phyloP scores from a whole-genome alignment of 2,888 invertebrate species.

The Pterostichus niger region DNA sequence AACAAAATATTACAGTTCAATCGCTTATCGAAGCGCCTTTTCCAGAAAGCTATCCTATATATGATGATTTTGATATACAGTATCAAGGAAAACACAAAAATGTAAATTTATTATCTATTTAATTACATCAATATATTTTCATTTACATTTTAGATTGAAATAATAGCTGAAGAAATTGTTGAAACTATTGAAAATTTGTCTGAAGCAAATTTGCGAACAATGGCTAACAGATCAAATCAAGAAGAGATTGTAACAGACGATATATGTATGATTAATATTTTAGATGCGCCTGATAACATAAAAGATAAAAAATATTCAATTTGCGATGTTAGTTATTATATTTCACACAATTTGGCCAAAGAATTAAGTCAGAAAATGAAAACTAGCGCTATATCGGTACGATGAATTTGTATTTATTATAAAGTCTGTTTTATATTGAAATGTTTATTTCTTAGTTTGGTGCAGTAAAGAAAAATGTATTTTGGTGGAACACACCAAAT shows the following conservation, averaged over 20 bases:
- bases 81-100: constrained; percentile 21
- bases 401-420: neutral
- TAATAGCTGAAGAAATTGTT: neutral
- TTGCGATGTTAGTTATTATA: neutral
- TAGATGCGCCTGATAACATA: neutral
- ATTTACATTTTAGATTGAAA: constrained; percentile 4
- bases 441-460: constrained; percentile 21
- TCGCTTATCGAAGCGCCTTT: neutral
- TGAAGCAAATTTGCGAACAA: neutral
- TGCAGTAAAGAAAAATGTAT: constrained; percentile 34
- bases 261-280: constrained; percentile 14
- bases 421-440: neutral
- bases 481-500: constrained; percentile 33
- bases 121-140: neutral
- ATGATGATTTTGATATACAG: constrained; percentile 40
- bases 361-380: constrained; percentile 11
- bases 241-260: neutral
- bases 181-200: neutral
- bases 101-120: constrained; percentile 22
- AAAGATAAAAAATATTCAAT: constrained; percentile 6
- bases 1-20: constrained; percentile 1
- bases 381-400: neutral
- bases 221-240: neutral
- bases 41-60: constrained; percentile 32
- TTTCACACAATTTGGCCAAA: neutral